Percentiles rank a stretch among this genome's conserved stretches.
These are phyloP conservation scores for Oophaga sylvatica DNA, from an alignment of 2,797 vertebrate species.

Conservation along the genomic window DNA sequence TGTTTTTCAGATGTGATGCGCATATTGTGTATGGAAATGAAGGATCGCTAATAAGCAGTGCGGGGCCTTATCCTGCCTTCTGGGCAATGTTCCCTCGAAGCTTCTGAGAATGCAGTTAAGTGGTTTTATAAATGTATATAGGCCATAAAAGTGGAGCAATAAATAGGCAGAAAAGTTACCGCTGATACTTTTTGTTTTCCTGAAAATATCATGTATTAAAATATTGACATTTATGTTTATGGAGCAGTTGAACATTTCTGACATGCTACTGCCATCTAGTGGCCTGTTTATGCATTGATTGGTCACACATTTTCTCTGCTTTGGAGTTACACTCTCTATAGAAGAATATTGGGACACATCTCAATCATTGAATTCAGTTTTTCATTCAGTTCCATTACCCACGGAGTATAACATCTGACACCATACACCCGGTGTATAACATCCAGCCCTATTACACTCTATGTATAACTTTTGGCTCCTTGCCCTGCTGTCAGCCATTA, in stretches of 20 bases:
- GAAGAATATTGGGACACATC: too few relatives aligned
- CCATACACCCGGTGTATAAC: too few relatives aligned
- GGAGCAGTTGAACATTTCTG: neutral
- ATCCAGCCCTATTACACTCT: too few relatives aligned
- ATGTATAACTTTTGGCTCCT: too few relatives aligned
- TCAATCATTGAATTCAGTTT: too few relatives aligned
- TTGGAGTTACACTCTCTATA: neutral
- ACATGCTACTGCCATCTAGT: conserved; percentile 32
- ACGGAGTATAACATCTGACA: too few relatives aligned
- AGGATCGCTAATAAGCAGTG: neutral
- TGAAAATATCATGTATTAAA: neutral
- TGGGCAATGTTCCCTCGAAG: neutral
- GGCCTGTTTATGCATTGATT: neutral
- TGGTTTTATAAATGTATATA: neutral
- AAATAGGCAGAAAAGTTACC: neutral
- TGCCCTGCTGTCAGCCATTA: too few relatives aligned
- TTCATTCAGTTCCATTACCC: too few relatives aligned
- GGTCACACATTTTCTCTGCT: neutral
- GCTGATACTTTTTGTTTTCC: neutral
- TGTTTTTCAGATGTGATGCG: conserved; percentile 40
- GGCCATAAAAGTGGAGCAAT: neutral
- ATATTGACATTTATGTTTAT: neutral
- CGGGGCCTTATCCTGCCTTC: neutral
- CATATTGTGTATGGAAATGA: conserved; percentile 18
- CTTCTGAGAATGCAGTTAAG: neutral